A percentile compares a stretch with the other conserved stretches of the same genome.
phyloP scores from a whole-genome alignment of 2,113 vertebrate genomes.

The Erythrolamprus reginae region DNA sequence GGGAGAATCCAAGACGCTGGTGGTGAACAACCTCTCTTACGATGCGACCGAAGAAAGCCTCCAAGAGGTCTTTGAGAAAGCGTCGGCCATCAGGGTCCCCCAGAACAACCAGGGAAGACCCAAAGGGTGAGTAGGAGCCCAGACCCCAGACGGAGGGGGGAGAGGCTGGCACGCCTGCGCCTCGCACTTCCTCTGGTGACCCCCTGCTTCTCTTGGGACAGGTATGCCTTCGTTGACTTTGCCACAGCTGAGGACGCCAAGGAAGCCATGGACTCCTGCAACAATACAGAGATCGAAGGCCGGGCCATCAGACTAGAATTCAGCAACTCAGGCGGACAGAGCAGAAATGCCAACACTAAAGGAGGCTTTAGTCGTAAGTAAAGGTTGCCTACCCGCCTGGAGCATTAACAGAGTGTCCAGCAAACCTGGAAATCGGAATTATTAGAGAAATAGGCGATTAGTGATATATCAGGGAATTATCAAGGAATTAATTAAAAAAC shows the following conservation, averaged over 20 bases:
- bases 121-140: slow-evolving; percentile 78
- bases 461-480: no score
- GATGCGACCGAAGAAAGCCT: slow-evolving; percentile 84
- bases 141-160: no score
- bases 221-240: slow-evolving; percentile 90
- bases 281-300: slow-evolving; percentile 93
- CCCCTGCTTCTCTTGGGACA: slow-evolving; percentile 32
- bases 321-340: slow-evolving; percentile 69
- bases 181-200: not conserved
- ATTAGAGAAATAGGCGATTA: no score
- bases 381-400: not conserved
- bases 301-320: slow-evolving; percentile 85
- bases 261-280: slow-evolving; percentile 83
- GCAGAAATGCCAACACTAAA: slow-evolving; percentile 57
- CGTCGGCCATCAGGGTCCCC: slow-evolving; percentile 82
- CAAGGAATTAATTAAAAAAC: no score
- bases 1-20: slow-evolving; percentile 77
- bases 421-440: no score
- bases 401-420: no score
- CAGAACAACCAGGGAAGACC: slow-evolving; percentile 84
- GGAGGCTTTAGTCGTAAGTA: slow-evolving; percentile 71
- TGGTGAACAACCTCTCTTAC: slow-evolving; percentile 90
- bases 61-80: slow-evolving; percentile 88
- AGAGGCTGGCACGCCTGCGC: rapidly evolving
- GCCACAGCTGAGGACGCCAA: slow-evolving; percentile 84